phyloP scores from a whole-genome alignment of 2,113 vertebrate genomes.

The Bubalus kerabau region DNA sequence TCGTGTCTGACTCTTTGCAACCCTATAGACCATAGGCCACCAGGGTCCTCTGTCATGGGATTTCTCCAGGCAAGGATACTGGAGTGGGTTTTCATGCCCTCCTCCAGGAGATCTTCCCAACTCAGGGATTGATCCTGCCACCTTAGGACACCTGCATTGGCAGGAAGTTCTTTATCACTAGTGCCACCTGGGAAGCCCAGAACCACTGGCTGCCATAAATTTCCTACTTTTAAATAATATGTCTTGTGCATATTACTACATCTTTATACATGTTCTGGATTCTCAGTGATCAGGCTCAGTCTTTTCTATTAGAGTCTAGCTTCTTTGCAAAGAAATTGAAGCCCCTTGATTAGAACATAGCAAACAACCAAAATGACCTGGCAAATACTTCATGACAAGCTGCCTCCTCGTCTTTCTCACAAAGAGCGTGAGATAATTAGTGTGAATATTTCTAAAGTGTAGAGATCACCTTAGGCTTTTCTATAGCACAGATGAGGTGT shows the following conservation, averaged over 20 bases:
- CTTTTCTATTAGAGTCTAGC: neutral
- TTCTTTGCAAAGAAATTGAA: neutral
- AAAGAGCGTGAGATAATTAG: neutral
- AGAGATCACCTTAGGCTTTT: neutral
- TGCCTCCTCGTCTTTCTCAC: neutral
- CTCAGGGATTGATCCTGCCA: neutral
- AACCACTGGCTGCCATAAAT: neutral
- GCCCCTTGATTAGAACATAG: neutral
- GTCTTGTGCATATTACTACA: neutral
- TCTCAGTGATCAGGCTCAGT: neutral
- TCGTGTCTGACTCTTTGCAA: neutral
- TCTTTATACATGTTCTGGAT: neutral
- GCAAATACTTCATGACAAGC: neutral
- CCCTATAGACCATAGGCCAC: neutral
- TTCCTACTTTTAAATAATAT: neutral
- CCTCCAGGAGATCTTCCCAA: neutral
- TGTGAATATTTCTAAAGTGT: neutral
- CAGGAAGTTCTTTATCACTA: neutral
- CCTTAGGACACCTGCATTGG: neutral
- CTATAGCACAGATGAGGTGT: neutral
- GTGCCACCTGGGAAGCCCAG: neutral
- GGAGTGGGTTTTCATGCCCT: neutral
- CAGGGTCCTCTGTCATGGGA: neutral
- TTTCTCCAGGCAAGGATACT: neutral
- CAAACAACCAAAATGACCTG: neutral